These are phyloP conservation scores for Sebastes taczanowskii DNA, from an alignment of 2,797 vertebrate species.

Conservation along the genomic window DNA sequence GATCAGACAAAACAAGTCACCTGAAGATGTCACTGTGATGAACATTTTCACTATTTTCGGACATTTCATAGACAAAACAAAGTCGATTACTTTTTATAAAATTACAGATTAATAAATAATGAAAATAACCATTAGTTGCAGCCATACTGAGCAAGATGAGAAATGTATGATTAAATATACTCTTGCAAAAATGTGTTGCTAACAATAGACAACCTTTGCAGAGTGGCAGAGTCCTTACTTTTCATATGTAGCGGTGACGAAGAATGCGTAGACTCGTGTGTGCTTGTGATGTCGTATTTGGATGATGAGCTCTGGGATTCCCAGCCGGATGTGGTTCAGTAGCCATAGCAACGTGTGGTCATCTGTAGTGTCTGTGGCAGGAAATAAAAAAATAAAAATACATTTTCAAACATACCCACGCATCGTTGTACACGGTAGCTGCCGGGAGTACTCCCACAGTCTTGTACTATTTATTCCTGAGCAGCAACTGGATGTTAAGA, in stretches of 20 bases:
- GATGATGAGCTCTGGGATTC: constrained; percentile 97
- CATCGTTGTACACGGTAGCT: constrained; percentile 24
- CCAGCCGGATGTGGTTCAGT: constrained; percentile 96
- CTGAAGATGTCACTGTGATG: not conserved
- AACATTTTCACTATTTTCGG: not conserved
- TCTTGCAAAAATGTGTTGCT: not conserved
- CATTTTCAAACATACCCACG: constrained; percentile 38
- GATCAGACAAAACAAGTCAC: not conserved
- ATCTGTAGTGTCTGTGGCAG: constrained; percentile 88
- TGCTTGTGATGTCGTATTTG: constrained; percentile 97
- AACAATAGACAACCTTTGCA: not conserved
- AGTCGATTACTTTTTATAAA: not conserved
- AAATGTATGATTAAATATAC: not conserved
- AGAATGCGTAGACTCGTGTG: constrained; percentile 94
- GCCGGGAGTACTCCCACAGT: constrained; percentile 34
- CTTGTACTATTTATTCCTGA: constrained; percentile 36
- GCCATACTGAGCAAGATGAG: not conserved
- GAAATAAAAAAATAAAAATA: constrained; percentile 55
- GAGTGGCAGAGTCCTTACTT: constrained; percentile 78
- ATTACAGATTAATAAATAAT: not conserved
- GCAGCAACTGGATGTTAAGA: constrained; percentile 47
- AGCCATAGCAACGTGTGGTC: constrained; percentile 98
- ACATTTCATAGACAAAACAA: not conserved
- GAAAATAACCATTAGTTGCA: not conserved
- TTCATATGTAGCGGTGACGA: constrained; percentile 96